phyloP scores from a whole-genome alignment of 2,113 vertebrate genomes.

The Aphyosemion australe region DNA sequence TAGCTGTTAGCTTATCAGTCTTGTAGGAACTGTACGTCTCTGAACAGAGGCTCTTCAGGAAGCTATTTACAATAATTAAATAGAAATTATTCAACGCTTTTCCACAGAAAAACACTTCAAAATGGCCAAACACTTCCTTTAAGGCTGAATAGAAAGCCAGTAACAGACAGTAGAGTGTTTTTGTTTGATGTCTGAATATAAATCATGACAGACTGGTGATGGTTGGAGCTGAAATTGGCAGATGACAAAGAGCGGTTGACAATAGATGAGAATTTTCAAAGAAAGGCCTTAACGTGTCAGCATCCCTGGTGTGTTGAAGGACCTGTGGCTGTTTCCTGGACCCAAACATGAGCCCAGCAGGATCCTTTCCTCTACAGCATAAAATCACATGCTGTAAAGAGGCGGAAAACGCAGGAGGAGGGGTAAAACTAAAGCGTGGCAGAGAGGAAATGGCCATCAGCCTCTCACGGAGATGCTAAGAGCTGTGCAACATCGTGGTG shows the following conservation, averaged over 20 bases:
- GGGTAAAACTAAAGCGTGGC: constrained; percentile 12
- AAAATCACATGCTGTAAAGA: constrained; percentile 53
- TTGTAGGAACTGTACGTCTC: no score
- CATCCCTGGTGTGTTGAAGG: constrained; percentile 27
- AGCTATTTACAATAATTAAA: no score
- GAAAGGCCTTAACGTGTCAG: constrained; percentile 14
- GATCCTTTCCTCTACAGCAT: constrained; percentile 27
- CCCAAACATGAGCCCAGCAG: constrained; percentile 28
- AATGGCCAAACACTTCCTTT: no score
- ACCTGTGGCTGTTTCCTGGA: constrained; percentile 41
- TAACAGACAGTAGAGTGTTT: constrained; percentile 8
- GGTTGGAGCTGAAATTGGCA: neutral
- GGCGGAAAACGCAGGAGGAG: constrained; percentile 6
- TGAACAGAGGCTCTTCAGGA: no score
- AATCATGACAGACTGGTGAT: constrained; percentile 27
- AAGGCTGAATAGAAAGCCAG: no score
- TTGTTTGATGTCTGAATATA: constrained; percentile 18
- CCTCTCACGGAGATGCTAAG: constrained; percentile 58
- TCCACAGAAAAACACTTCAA: no score
- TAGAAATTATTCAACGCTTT: no score
- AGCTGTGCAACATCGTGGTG: constrained; percentile 62
- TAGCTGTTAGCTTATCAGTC: no score
- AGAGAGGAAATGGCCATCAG: constrained; percentile 46
- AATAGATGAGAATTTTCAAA: neutral
- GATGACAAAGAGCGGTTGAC: constrained; percentile 21